phyloP scores from a whole-genome alignment of 1,140 invertebrate species.

The Triops longicaudatus region DNA sequence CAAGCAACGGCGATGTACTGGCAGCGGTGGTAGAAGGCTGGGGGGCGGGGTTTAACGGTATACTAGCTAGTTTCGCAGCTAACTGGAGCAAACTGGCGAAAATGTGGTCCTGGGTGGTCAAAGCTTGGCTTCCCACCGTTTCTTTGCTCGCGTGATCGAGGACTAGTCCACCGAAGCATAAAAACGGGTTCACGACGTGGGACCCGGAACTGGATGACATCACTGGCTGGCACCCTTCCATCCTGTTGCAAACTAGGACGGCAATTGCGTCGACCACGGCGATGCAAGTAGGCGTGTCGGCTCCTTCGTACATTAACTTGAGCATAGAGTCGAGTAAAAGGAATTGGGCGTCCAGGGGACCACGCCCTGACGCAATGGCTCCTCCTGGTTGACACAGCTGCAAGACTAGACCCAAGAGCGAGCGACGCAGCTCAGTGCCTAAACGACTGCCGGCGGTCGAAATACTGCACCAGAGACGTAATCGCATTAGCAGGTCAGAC shows the following conservation, averaged over 20 bases:
- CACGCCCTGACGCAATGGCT: slow-evolving; percentile 56
- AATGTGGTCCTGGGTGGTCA: not conserved
- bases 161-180: not conserved
- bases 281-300: not conserved
- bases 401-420: slow-evolving; percentile 59
- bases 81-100: not conserved
- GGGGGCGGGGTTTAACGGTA: not conserved
- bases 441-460: slow-evolving; percentile 46
- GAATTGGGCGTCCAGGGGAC: slow-evolving; percentile 73
- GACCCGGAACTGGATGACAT: not conserved
- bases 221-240: not conserved
- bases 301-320: slow-evolving; percentile 39
- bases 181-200: not conserved
- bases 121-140: not conserved
- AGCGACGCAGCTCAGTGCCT: slow-evolving; percentile 55
- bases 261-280: not conserved
- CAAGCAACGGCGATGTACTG: not conserved
- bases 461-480: slow-evolving; percentile 60
- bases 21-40: not conserved
- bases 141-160: not conserved
- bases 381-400: slow-evolving; percentile 57
- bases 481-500: slow-evolving; percentile 58
- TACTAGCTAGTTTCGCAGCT: not conserved
- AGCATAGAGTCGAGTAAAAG: slow-evolving; percentile 58
- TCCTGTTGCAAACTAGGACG: not conserved